Evolutionary conservation across 2,888 invertebrate species (phyloP), one percentile per base, ranked within the genome.

Genomic region (Trissonchulus latispiculum): DNA sequence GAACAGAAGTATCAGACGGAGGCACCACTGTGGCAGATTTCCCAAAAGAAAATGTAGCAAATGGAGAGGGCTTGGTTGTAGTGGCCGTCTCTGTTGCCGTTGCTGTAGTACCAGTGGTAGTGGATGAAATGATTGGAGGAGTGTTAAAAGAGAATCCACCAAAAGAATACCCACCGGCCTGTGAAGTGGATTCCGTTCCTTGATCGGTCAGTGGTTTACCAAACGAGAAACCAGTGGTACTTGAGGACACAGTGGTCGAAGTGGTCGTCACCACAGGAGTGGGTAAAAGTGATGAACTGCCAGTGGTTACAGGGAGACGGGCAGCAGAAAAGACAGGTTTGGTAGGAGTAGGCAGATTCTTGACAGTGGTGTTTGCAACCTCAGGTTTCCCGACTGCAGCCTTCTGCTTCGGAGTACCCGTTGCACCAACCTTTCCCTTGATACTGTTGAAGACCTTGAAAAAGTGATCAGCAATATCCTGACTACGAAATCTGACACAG

Each of bases 71-170:
- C 48, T 48, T 23, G 48, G 48, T 15, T 48, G 48, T 48, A 15
- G 8, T 48, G 48, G 48, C 48, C 23, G 8, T 48, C 23, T 48
- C 48, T 8, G 8, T 48, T 48, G 48, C 48, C 8, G 8, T 23
- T 23, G 8, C 48, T 48, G 8, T 48, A 48, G 48, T 48, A 48
- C 48, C 48, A 48, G 8, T 48, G 48, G 8, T 23, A 48, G 48
- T 48, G 23, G 8, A 8, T 15, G 48, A 15, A 23, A 48, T 48
- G 48, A 23, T 48, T 68, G 69, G 69, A 8, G 69, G 31, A n/a
- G 31, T 33, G n/a, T n/a, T 68, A 33, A 68, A 68, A n/a, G 69
- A 68, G 36, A 68, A 68, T 23, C 69, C 69, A n/a, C 69, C 69
- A 33, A 68, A 68, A 3, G 2, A 35, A 68, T 35, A 68, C 35